Conservation (phyloP, 2,888 invertebrate species). For the Philereme transversata region DNA sequence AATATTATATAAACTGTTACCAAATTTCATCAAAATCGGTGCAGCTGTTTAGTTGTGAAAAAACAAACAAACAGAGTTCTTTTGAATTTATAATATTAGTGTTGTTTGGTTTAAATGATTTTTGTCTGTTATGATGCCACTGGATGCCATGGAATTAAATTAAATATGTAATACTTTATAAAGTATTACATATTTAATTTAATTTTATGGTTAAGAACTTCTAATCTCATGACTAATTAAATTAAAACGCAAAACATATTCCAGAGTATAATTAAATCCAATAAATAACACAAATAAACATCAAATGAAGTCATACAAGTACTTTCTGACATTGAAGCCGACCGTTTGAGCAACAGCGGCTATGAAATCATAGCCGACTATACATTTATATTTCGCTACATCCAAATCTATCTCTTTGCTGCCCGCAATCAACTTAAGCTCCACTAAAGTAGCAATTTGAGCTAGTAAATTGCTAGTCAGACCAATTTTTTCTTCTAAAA, state of each 20-base stretch:
- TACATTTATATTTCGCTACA: constrained; percentile 93
- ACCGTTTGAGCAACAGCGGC: constrained; percentile 90
- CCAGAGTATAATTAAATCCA: constrained; percentile 28
- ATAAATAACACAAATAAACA: constrained; percentile 20
- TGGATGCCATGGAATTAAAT: too few relatives aligned
- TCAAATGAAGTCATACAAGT: constrained; percentile 88
- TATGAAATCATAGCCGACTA: constrained; percentile 92
- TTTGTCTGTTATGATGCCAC: too few relatives aligned
- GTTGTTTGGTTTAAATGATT: too few relatives aligned
- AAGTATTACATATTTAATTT: too few relatives aligned
- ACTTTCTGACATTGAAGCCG: constrained; percentile 89
- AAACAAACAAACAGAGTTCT: too few relatives aligned
- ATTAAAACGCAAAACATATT: constrained; percentile 22
- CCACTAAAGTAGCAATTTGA: constrained; percentile 94
- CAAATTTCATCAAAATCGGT: too few relatives aligned
- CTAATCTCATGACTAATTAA: constrained; percentile 37
- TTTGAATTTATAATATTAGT: too few relatives aligned
- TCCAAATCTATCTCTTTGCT: constrained; percentile 90
- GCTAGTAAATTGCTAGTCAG: constrained; percentile 93
- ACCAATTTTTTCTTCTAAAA: constrained; percentile 92
- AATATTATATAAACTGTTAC: too few relatives aligned
- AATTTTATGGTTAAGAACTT: not conserved
- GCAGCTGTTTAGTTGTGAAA: too few relatives aligned
- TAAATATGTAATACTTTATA: too few relatives aligned
- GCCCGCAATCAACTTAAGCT: constrained; percentile 90